These are phyloP conservation scores for Pterophyllum scalare DNA, from an alignment of 2,113 vertebrate genomes.

Conservation along the genomic window DNA sequence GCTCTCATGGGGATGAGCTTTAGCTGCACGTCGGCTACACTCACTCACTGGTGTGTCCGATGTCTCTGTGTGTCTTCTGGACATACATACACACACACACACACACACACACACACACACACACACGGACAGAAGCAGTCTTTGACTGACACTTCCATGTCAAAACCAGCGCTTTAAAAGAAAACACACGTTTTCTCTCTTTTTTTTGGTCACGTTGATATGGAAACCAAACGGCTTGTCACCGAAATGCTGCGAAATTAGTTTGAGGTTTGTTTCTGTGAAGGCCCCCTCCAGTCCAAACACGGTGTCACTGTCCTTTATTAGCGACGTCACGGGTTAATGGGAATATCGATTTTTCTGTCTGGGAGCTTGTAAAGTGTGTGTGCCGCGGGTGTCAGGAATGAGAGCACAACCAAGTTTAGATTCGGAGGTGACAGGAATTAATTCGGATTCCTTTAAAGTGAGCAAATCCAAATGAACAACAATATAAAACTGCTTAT, in stretches of 20 bases:
- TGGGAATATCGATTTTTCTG: constrained; percentile 72
- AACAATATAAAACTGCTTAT: not conserved
- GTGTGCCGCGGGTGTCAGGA: not conserved
- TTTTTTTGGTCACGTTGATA: not conserved
- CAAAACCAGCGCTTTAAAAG: not conserved
- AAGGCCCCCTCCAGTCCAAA: constrained; percentile 34
- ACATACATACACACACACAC: not conserved
- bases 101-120: not conserved
- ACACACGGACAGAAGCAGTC: not conserved
- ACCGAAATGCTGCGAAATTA: constrained; percentile 28
- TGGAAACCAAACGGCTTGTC: constrained; percentile 48
- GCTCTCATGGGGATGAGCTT: constrained; percentile 47
- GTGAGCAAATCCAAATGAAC: not conserved
- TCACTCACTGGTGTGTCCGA: constrained; percentile 54
- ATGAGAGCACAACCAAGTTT: constrained; percentile 24
- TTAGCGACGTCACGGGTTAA: constrained; percentile 71
- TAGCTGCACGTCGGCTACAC: constrained; percentile 21
- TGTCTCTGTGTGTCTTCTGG: not conserved
- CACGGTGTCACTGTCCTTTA: constrained; percentile 68
- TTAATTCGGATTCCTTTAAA: not conserved
- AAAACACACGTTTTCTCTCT: not conserved
- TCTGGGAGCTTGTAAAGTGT: constrained; percentile 35
- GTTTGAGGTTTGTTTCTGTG: constrained; percentile 17
- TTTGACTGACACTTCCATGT: constrained; percentile 25
- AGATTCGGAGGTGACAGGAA: constrained; percentile 18